A percentile compares a stretch with the other conserved stretches of the same genome.
phyloP scores from a whole-genome alignment of 2,888 invertebrate species.

The Archips xylosteana region DNA sequence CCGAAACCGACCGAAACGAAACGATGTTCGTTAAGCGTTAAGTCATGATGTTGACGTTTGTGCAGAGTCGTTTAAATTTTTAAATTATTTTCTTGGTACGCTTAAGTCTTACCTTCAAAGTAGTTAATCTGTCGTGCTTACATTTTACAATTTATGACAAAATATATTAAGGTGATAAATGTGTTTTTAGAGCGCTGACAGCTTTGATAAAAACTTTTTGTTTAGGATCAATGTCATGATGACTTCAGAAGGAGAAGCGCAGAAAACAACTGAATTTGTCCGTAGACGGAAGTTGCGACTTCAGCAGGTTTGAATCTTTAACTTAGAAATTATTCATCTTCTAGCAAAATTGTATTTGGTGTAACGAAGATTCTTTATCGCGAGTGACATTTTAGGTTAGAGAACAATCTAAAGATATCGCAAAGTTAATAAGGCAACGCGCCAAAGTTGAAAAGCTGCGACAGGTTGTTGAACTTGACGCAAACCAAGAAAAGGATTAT shows the following conservation, averaged over 20 bases:
- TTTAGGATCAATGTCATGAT: slow-evolving; percentile 60
- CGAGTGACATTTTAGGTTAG: slow-evolving; percentile 71
- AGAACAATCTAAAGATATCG: slow-evolving; percentile 82
- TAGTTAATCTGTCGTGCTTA: too few species aligned
- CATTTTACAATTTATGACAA: too few species aligned
- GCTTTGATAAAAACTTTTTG: slow-evolving; percentile 21
- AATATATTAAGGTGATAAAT: not conserved
- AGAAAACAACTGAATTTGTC: slow-evolving; percentile 81
- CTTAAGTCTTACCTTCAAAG: too few species aligned
- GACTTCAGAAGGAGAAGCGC: slow-evolving; percentile 72
- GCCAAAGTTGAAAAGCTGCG: slow-evolving; percentile 73
- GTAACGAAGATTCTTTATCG: slow-evolving; percentile 42
- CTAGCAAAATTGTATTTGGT: slow-evolving; percentile 21
- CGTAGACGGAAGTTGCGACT: slow-evolving; percentile 78
- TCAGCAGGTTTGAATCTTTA: slow-evolving; percentile 72
- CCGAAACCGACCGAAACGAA: too few species aligned
- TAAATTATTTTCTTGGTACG: too few species aligned
- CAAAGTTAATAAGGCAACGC: slow-evolving; percentile 77
- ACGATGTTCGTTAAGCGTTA: too few species aligned
- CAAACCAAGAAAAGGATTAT: slow-evolving; percentile 71
- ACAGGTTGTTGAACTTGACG: slow-evolving; percentile 65
- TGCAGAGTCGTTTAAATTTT: too few species aligned
- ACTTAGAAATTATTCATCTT: not conserved
- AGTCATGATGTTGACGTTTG: too few species aligned
- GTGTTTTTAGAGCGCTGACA: not conserved